Percentiles rank a stretch among this genome's conserved stretches.
These are phyloP conservation scores for Limnothrissa miodon DNA, from an alignment of 2,113 vertebrate genomes.

Conservation along the genomic window DNA sequence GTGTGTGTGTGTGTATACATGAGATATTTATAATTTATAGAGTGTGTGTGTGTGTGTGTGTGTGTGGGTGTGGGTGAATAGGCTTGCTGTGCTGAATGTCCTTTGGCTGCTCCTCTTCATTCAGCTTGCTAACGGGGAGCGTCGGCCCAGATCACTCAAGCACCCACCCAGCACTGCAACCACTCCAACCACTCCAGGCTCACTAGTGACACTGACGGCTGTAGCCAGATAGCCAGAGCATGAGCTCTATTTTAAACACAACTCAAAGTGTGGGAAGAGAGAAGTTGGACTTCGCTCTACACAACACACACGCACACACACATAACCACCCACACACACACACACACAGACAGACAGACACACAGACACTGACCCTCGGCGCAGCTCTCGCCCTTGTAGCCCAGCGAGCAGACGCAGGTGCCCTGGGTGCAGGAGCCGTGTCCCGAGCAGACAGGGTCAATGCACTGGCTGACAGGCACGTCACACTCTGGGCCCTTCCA, in stretches of 20 bases:
- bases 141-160: neutral
- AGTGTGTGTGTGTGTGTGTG: neutral
- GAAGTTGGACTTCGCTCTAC: too few relatives aligned
- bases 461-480: slow-evolving; percentile 89
- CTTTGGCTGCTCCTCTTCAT: neutral
- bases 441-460: slow-evolving; percentile 90
- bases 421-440: slow-evolving; percentile 94
- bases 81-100: neutral
- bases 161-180: neutral
- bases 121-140: neutral
- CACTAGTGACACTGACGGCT: neutral
- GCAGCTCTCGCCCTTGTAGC: slow-evolving; percentile 92
- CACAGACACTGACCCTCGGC: slow-evolving; percentile 81
- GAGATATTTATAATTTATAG: too few relatives aligned
- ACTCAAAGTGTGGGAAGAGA: neutral
- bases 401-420: slow-evolving; percentile 89
- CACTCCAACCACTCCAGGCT: neutral
- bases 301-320: neutral
- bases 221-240: neutral
- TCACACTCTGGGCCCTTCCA: slow-evolving; percentile 97
- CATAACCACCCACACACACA: slow-evolving; percentile 4
- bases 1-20: neutral
- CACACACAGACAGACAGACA: slow-evolving; percentile 20
- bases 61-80: neutral
- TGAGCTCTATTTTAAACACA: too few relatives aligned